These are phyloP conservation scores for Sebastes goodei DNA, from an alignment of 2,797 vertebrate species.

Conservation along the genomic window DNA sequence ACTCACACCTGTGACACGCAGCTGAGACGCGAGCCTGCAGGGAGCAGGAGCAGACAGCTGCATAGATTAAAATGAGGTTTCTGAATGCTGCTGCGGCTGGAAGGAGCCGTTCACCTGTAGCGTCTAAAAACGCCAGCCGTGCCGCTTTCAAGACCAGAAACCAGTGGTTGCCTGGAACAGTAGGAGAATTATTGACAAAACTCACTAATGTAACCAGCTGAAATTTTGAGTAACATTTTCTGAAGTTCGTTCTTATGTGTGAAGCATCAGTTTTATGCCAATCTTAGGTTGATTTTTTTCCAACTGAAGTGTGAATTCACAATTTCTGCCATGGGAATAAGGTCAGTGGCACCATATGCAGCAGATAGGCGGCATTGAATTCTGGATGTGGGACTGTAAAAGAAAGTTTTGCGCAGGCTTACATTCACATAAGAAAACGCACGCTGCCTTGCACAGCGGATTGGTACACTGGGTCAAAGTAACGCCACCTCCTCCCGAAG, in stretches of 20 bases:
- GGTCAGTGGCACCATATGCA: constrained; percentile 5
- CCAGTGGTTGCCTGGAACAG: neutral
- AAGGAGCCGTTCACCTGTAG: too few relatives aligned
- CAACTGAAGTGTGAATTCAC: neutral
- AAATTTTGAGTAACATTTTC: too few relatives aligned
- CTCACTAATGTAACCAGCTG: neutral
- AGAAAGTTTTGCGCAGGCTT: constrained; percentile 11
- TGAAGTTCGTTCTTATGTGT: neutral
- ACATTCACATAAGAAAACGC: constrained; percentile 17
- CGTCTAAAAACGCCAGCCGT: too few relatives aligned
- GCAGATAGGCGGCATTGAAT: neutral
- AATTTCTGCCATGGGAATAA: neutral
- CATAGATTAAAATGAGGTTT: too few relatives aligned
- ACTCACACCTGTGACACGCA: too few relatives aligned
- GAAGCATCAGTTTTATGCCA: neutral
- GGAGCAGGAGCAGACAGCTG: too few relatives aligned
- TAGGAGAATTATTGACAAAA: neutral
- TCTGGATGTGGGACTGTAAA: neutral
- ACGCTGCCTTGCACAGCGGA: neutral
- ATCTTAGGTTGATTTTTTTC: neutral
- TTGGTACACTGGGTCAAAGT: constrained; percentile 16
- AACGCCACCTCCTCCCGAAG: constrained; percentile 11
- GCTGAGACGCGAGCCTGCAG: too few relatives aligned
- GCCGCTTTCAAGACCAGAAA: neutral
- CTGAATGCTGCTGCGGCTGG: too few relatives aligned